These are phyloP conservation scores for Leptocoma aspasia DNA, from an alignment of 2,113 vertebrate species.

Conservation along the genomic window DNA sequence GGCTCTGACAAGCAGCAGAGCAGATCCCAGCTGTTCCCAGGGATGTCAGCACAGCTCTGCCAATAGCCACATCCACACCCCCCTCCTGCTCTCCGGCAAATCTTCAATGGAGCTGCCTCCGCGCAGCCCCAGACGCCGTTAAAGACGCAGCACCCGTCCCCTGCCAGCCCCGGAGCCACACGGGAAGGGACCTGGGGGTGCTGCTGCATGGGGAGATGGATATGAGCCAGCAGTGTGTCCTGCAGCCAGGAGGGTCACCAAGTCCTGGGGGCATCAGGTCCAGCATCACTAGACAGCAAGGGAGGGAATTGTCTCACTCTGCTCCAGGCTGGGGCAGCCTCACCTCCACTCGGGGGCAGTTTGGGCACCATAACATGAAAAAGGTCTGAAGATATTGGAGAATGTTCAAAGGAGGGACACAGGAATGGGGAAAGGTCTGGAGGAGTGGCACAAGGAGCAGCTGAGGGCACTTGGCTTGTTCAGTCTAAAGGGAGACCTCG, in stretches of 20 bases:
- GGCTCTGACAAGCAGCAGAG: slow-evolving; percentile 70
- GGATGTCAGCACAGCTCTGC: slow-evolving; percentile 75
- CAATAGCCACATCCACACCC: slow-evolving; percentile 69
- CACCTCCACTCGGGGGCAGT: too few relatives aligned
- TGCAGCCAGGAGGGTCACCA: neutral
- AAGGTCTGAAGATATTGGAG: rapidly evolving
- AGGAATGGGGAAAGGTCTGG: neutral
- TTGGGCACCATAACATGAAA: rapidly evolving
- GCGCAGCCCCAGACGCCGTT: slow-evolving; percentile 58
- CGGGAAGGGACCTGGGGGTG: neutral
- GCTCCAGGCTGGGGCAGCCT: neutral
- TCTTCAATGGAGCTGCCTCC: slow-evolving; percentile 72
- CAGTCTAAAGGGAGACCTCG: neutral
- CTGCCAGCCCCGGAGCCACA: neutral
- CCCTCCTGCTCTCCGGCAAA: slow-evolving; percentile 73
- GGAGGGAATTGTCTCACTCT: neutral
- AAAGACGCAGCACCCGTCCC: slow-evolving; percentile 64
- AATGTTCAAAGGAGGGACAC: neutral
- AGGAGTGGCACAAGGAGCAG: neutral
- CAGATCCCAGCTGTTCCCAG: slow-evolving; percentile 72
- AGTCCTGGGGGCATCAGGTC: neutral
- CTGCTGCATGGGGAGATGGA: neutral
- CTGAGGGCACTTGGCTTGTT: neutral
- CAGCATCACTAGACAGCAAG: neutral
- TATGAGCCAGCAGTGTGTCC: rapidly evolving